Evolutionary conservation across 92 coral and sea anemone species (phyloP).

Genomic region (Palythoa grandis): DNA sequence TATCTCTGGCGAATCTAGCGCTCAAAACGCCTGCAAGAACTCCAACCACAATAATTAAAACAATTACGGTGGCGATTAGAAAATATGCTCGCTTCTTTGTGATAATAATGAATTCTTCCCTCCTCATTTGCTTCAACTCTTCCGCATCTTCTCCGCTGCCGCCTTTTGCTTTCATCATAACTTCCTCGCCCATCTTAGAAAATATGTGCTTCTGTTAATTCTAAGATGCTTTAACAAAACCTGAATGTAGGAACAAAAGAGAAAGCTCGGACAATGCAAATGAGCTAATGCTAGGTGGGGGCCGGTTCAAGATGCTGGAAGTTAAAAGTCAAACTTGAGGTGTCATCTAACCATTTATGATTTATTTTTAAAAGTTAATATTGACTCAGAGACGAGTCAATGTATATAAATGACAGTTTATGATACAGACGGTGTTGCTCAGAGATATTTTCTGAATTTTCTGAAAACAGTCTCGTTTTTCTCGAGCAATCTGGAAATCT

Average conservation of each 20-base stretch:
- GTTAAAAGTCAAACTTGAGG: neutral
- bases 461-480: no score
- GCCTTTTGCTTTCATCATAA: constrained; percentile 50
- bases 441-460: no score
- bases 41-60: constrained; percentile 69
- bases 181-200: constrained; percentile 34
- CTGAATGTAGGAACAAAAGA: neutral
- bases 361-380: neutral
- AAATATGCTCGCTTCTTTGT: constrained; percentile 55
- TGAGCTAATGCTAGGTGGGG: neutral
- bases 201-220: neutral
- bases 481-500: no score
- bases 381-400: neutral
- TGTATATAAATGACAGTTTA: constrained; percentile 1
- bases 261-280: neutral
- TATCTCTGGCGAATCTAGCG: constrained; percentile 69
- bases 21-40: constrained; percentile 88
- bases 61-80: constrained; percentile 54
- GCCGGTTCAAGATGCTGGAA: neutral
- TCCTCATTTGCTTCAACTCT: neutral
- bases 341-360: constrained; percentile 6
- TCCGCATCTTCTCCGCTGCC: neutral
- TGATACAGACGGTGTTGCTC: no score
- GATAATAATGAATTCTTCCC: constrained; percentile 40
- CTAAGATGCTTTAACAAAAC: neutral